A percentile compares a stretch with the other conserved stretches of the same genome.
Conservation (phyloP, 1,140 invertebrate genomes). For the Trichogramma pretiosum region DNA sequence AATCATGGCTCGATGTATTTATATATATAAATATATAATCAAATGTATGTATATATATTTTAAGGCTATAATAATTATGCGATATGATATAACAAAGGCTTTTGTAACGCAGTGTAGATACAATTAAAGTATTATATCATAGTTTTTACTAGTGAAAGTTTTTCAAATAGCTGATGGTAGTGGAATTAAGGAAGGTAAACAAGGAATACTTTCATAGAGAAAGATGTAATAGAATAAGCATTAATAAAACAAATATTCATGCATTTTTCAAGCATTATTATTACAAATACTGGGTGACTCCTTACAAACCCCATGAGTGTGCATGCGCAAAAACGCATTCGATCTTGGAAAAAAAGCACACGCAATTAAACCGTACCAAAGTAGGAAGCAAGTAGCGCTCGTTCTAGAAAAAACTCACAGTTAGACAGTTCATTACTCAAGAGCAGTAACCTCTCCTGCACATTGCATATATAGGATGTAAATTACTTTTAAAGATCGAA, state of each 20-base stretch:
- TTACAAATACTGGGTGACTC: slow-evolving; percentile 67
- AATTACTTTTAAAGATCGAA: slow-evolving; percentile 23
- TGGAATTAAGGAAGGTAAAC: slow-evolving; percentile 9
- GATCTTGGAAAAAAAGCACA: slow-evolving; percentile 26
- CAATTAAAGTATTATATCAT: slow-evolving; percentile 14
- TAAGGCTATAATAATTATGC: slow-evolving; percentile 22
- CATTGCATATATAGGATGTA: background rate
- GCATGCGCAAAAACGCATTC: slow-evolving; percentile 46
- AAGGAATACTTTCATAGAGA: slow-evolving; percentile 27
- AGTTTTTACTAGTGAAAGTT: slow-evolving; percentile 17
- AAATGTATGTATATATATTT: no score
- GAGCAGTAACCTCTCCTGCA: no score
- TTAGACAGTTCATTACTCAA: background rate
- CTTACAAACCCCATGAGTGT: slow-evolving; percentile 45
- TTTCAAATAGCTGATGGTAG: slow-evolving; percentile 14
- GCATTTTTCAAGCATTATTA: slow-evolving; percentile 79
- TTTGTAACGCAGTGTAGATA: slow-evolving; percentile 14
- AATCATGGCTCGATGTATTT: slow-evolving; percentile 18
- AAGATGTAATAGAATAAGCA: slow-evolving; percentile 57
- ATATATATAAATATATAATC: no score
- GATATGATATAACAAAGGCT: slow-evolving; percentile 12
- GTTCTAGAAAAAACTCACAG: background rate
- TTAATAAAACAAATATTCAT: slow-evolving; percentile 81
- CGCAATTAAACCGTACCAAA: slow-evolving; percentile 12
- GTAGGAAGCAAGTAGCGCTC: background rate